phyloP scores from a whole-genome alignment of 2,888 invertebrate species.

The Dioctria rufipes region DNA sequence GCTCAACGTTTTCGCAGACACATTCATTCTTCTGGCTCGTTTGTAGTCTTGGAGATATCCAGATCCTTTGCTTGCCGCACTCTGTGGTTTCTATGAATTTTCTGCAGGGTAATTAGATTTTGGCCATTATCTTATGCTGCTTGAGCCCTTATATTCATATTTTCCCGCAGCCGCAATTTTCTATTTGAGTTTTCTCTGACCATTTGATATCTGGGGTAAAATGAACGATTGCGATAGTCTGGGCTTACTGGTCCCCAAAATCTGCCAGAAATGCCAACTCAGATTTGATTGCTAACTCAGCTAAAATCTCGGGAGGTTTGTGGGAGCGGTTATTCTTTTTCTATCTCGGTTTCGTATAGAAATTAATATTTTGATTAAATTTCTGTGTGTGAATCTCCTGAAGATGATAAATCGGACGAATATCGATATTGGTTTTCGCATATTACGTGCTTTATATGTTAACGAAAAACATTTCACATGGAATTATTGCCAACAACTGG shows the following conservation, averaged over 20 bases:
- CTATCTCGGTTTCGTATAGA: not conserved
- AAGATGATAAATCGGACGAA: slow-evolving; percentile 42
- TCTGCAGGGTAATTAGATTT: slow-evolving; percentile 51
- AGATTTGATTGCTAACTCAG: slow-evolving; percentile 50
- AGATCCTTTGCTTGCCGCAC: slow-evolving; percentile 17
- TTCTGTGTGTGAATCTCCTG: slow-evolving; percentile 32
- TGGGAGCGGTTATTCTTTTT: slow-evolving; percentile 30
- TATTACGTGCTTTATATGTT: not conserved
- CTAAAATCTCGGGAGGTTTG: slow-evolving; percentile 35
- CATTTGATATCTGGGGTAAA: slow-evolving; percentile 46
- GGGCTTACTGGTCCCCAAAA: slow-evolving; percentile 19
- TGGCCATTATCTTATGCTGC: slow-evolving; percentile 37
- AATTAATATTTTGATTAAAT: slow-evolving; percentile 52
- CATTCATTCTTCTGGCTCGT: slow-evolving; percentile 29
- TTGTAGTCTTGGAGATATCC: slow-evolving; percentile 23
- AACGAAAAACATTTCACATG: not conserved
- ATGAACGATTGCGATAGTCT: slow-evolving; percentile 26
- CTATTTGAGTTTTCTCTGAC: slow-evolving; percentile 41
- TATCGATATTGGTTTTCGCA: slow-evolving; percentile 22
- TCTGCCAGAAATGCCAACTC: slow-evolving; percentile 34
- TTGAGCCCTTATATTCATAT: slow-evolving; percentile 31
- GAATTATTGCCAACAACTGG: not conserved
- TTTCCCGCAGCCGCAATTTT: slow-evolving; percentile 50
- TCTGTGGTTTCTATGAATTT: slow-evolving; percentile 17
- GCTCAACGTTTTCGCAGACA: slow-evolving; percentile 28